Conservation (phyloP, 2,113 vertebrate genomes). For the Nibea coibor region DNA sequence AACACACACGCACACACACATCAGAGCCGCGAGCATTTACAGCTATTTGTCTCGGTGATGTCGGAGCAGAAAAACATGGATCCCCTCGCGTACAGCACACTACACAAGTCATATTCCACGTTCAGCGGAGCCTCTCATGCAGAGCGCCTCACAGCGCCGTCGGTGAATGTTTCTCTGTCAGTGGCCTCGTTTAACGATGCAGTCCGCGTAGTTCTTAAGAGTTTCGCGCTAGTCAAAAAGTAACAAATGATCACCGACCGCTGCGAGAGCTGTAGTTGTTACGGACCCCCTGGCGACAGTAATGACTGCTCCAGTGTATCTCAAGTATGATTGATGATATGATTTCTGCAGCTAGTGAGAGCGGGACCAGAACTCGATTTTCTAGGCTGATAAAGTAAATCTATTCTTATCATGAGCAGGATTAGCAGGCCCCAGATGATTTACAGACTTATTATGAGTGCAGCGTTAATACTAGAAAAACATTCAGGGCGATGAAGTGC, state of each 20-base stretch:
- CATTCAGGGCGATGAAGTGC: not conserved
- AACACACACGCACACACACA: not conserved
- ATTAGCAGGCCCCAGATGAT: slow-evolving; percentile 10
- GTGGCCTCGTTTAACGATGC: not conserved
- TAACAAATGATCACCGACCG: slow-evolving; percentile 4
- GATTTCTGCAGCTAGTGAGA: slow-evolving; percentile 12
- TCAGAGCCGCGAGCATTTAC: not conserved
- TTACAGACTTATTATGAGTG: not conserved
- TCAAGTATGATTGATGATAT: slow-evolving; percentile 18
- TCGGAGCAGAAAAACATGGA: not conserved
- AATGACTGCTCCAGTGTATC: slow-evolving; percentile 8
- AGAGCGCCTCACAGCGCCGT: not conserved
- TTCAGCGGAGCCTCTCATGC: not conserved
- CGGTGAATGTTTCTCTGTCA: slow-evolving; percentile 9
- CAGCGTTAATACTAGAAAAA: not conserved
- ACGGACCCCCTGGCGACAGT: slow-evolving; percentile 13
- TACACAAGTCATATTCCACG: not conserved
- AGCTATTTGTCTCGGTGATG: too few species aligned
- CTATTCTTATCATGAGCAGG: not conserved
- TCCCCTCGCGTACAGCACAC: not conserved
- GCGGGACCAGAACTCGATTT: not conserved
- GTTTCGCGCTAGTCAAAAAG: slow-evolving; percentile 15
- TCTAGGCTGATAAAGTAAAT: not conserved
- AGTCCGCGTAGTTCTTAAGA: not conserved
- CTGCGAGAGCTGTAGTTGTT: slow-evolving; percentile 24